A percentile compares a stretch with the other conserved stretches of the same genome.
phyloP scores from a whole-genome alignment of 2,888 invertebrate genomes.

The Acronicta psi region DNA sequence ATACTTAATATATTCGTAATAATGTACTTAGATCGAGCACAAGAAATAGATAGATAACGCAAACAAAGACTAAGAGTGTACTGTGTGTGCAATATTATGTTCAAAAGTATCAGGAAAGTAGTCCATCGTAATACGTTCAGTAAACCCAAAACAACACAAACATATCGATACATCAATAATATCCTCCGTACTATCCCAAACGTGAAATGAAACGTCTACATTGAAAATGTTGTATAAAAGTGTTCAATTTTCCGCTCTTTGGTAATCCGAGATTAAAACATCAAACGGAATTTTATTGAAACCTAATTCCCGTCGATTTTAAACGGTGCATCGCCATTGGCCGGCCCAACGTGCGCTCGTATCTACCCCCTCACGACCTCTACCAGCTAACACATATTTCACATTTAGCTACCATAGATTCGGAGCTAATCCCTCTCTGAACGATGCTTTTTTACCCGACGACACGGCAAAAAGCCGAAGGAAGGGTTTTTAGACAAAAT shows the following conservation, averaged over 20 bases:
- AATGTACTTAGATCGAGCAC: too few relatives aligned
- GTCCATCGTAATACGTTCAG: too few relatives aligned
- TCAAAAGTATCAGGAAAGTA: too few relatives aligned
- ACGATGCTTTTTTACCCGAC: conserved; percentile 42
- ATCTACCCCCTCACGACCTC: conserved; percentile 29
- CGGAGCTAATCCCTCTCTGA: conserved; percentile 51
- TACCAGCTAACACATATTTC: conserved; percentile 49
- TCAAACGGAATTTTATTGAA: conserved; percentile 35
- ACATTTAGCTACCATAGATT: conserved; percentile 48
- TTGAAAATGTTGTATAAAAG: conserved; percentile 1
- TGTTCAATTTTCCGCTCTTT: not conserved
- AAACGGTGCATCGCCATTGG: conserved; percentile 37
- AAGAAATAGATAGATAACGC: too few relatives aligned
- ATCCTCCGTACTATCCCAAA: not conserved
- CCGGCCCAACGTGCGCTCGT: conserved; percentile 15
- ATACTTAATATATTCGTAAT: too few relatives aligned
- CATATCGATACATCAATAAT: too few relatives aligned
- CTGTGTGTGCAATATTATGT: too few relatives aligned
- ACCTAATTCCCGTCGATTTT: conserved; percentile 37
- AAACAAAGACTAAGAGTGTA: too few relatives aligned
- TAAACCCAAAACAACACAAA: too few relatives aligned
- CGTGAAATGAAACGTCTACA: conserved; percentile 10
- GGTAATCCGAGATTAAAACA: conserved; percentile 40
- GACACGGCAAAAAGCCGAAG: too few relatives aligned
- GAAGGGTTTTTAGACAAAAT: conserved; percentile 40